Conservation (phyloP, 2,797 vertebrate species). For the Discoglossus pictus region DNA sequence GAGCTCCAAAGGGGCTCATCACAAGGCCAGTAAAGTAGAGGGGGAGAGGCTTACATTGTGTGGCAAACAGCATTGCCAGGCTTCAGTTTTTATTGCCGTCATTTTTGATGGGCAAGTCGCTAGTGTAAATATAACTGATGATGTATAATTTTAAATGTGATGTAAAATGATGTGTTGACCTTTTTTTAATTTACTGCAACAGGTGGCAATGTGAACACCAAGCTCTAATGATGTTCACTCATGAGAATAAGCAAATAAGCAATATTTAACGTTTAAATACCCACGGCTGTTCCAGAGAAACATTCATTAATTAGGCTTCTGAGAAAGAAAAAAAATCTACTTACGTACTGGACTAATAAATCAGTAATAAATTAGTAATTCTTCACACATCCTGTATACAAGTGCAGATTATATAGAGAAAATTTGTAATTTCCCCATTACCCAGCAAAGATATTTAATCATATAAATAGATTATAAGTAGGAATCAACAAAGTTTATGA, state of each 20-base stretch:
- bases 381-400: conserved; percentile 63
- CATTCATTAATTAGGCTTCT: conserved; percentile 83
- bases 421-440: conserved; percentile 19
- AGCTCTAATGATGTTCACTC: conserved; percentile 84
- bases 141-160: conserved; percentile 34
- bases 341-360: conserved; percentile 72
- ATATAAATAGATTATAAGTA: no score
- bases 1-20: no score
- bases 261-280: conserved; percentile 85
- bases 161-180: conserved; percentile 69
- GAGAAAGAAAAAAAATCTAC: conserved; percentile 69
- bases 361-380: conserved; percentile 72
- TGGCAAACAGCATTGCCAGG: no score
- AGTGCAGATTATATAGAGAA: conserved; percentile 67
- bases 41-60: no score
- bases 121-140: conserved; percentile 34
- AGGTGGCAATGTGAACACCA: conserved; percentile 79
- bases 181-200: conserved; percentile 82
- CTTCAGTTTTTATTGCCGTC: no score
- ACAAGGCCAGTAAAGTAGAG: no score
- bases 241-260: conserved; percentile 78
- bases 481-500: no score
- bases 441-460: conserved; percentile 42
- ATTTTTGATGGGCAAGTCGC: not conserved
- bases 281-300: conserved; percentile 82